Conservation (phyloP, 2,888 invertebrate genomes). For the Thumatha senex region DNA sequence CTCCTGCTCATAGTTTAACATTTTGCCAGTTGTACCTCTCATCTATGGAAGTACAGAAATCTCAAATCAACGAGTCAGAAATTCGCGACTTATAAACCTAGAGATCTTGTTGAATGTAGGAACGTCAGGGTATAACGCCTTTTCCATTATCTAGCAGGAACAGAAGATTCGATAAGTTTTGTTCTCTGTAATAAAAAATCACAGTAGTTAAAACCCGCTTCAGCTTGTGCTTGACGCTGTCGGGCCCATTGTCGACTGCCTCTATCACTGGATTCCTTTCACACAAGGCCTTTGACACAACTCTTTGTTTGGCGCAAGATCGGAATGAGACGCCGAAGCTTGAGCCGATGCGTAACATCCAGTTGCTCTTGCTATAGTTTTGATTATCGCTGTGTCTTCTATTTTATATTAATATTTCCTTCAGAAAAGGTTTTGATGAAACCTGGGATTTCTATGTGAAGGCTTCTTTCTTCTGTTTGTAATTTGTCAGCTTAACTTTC, state of each 20-base stretch:
- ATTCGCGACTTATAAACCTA: no score
- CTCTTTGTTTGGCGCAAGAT: constrained; percentile 78
- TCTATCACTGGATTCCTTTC: constrained; percentile 82
- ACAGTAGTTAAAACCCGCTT: constrained; percentile 22
- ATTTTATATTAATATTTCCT: constrained; percentile 35
- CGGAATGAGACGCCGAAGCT: constrained; percentile 72
- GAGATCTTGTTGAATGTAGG: no score
- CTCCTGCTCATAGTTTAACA: no score
- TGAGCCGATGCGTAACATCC: constrained; percentile 73
- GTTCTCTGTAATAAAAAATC: no score
- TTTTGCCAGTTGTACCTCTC: no score
- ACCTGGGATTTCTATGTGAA: constrained; percentile 2
- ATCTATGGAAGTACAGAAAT: no score
- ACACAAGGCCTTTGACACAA: constrained; percentile 78
- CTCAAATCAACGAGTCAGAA: no score
- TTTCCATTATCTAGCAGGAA: no score
- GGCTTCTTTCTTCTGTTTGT: constrained; percentile 4
- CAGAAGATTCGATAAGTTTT: no score
- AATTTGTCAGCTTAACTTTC: background rate
- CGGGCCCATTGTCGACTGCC: constrained; percentile 80
- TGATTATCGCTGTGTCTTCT: constrained; percentile 48
- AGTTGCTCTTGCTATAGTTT: constrained; percentile 50
- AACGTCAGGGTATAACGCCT: no score
- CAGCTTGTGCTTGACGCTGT: constrained; percentile 31
- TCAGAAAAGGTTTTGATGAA: constrained; percentile 6